Base-by-base conservation (phyloP, 2,797 vertebrate genomes). In the Myripristis murdjan region DNA sequence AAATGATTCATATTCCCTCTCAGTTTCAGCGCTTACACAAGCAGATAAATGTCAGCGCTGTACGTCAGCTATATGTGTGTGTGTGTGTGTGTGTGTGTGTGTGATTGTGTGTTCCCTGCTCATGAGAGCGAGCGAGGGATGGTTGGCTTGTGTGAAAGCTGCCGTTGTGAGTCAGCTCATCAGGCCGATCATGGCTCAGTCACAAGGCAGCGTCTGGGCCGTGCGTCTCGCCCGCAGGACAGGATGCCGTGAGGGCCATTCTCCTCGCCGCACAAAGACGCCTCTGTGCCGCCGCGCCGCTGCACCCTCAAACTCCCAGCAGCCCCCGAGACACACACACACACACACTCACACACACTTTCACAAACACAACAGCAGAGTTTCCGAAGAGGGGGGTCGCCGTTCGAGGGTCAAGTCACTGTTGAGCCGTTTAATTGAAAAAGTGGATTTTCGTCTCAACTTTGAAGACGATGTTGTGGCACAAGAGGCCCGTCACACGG, bases 111-210 rank as follows among this genome's bases (percentile, higher is more conserved):
- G 11, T 54, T 2, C 4, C 15, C 22, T 1, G 18, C 49, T 62
- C 65, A 70, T 63, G 70, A 70, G 76, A 60, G 1, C 2, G 6
- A 6, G 2, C 15, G 16, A 65, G 82, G 80, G 79, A 73, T 81
- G n/a, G 67, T 15, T 28, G 55, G n/a, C n/a, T n/a, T n/a, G 67
- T 33, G 64, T 89, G 81, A 93, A 89, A 90, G 86, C 68, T 33
- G 24, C 52, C 52, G 75, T 92, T 91, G 79, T 85, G 61, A 73
- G 71, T 48, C 39, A 47, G 52, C 64, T 39, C 70, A 68, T 81
- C 66, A 78, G 66, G 81, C 73, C 6, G 77, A 90, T 93, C 94
- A 94, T 62, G 53, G 59, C 72, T 23, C 6, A 60, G 91, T 95
- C 95, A 95, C 92, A 93, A 76, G 93, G 84, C 74, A 18, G 0